Percentiles rank a stretch among this genome's conserved stretches.
Evolutionary conservation across 92 coral and sea anemone species (phyloP).

Genomic region (Epizoanthus illoricatus): DNA sequence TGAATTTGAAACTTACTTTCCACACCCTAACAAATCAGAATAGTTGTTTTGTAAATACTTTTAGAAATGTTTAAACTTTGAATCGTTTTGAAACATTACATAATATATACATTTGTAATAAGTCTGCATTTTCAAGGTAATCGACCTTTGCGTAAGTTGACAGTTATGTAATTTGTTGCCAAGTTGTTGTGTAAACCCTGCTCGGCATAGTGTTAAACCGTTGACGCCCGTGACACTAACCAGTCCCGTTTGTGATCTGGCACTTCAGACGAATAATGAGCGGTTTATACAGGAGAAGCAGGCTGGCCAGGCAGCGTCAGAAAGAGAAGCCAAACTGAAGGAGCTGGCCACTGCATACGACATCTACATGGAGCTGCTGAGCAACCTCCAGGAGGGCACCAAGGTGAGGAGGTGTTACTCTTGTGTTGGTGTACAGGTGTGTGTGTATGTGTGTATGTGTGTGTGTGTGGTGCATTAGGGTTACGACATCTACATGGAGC

Average conservation of each 20-base stretch:
- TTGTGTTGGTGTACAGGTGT: neutral
- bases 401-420: constrained; percentile 51
- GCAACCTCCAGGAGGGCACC: constrained; percentile 90
- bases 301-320: constrained; percentile 88
- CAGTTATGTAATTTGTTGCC: neutral
- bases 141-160: too few relatives aligned
- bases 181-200: neutral
- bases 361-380: constrained; percentile 85
- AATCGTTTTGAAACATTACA: too few relatives aligned
- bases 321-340: constrained; percentile 87
- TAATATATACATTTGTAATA: too few relatives aligned
- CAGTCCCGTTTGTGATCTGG: too few relatives aligned
- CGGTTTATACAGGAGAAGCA: constrained; percentile 83
- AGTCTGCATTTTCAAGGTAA: neutral
- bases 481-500: constrained; percentile 61
- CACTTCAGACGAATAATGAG: constrained; percentile 74
- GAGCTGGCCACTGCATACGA: constrained; percentile 96
- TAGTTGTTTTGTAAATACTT: too few relatives aligned
- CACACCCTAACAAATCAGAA: too few relatives aligned
- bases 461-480: neutral
- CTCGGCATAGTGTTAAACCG: too few relatives aligned
- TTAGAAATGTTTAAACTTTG: too few relatives aligned
- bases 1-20: too few relatives aligned
- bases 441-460: too few relatives aligned
- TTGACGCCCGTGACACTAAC: too few relatives aligned